phyloP scores from a whole-genome alignment of 2,888 invertebrate species.

The Ecdyonurus torrentis region DNA sequence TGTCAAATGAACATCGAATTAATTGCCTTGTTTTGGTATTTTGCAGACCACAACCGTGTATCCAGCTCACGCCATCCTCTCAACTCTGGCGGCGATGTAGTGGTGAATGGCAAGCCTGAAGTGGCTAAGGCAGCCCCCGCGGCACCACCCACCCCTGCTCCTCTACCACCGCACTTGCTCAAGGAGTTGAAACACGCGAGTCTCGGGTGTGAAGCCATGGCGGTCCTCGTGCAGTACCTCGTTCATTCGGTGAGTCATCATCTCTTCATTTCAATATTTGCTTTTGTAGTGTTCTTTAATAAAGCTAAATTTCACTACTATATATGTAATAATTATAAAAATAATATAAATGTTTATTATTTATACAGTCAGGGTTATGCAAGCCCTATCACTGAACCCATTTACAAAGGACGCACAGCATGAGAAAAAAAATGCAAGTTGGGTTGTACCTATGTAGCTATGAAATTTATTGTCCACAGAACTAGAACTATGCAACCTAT shows the following conservation, averaged over 20 bases:
- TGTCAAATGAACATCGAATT: too few relatives aligned
- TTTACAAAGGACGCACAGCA: too few relatives aligned
- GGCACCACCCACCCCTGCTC: constrained; percentile 27
- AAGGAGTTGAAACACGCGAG: constrained; percentile 29
- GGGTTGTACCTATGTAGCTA: too few relatives aligned
- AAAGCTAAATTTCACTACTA: neutral
- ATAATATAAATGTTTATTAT: neutral
- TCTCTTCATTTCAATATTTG: neutral
- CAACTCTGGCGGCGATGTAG: neutral
- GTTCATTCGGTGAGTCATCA: constrained; percentile 34
- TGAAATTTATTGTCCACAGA: too few relatives aligned
- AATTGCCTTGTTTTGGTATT: too few relatives aligned
- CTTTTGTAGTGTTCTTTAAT: neutral
- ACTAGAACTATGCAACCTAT: too few relatives aligned
- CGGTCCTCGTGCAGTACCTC: constrained; percentile 70
- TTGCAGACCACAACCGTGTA: constrained; percentile 9
- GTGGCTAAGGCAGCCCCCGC: constrained; percentile 13
- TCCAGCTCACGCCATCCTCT: neutral
- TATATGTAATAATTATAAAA: neutral
- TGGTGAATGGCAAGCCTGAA: constrained; percentile 5
- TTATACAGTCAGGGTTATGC: too few relatives aligned
- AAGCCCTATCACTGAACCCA: too few relatives aligned
- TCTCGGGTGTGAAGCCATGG: constrained; percentile 64
- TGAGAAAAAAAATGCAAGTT: too few relatives aligned
- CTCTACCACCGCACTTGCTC: constrained; percentile 16